Evolutionary conservation across 2,888 invertebrate genomes (phyloP), one percentile per base, ranked within the genome.

Genomic region (Cataglyphis cursor): DNA sequence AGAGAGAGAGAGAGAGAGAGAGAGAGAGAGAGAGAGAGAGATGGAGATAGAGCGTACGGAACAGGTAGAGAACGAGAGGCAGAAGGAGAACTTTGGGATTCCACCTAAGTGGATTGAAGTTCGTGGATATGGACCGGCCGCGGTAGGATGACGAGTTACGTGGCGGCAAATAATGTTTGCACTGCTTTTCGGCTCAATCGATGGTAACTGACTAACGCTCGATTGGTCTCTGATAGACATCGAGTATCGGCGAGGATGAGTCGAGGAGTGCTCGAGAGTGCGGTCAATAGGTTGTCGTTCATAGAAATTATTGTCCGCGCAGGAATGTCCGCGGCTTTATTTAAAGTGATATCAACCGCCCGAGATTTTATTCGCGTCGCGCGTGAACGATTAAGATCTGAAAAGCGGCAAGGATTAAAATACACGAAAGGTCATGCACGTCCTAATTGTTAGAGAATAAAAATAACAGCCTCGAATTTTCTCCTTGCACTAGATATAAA

Each of bases 31-130:
- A 65, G 66, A 73, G 64, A 78, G 9, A 21, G 64, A 73, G 64
- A 78, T 9, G 28, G 70, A 82, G 54, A 78, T n/a, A 21, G 44
- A 66, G 72, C 31, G 18, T 28, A 15, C 21, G 21, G 41, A 41
- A 31, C 31, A 57, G 64, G 51, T 24, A 48, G 51, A 54, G 62
- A 24, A n/a, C 38, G 64, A 38, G 72, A 73, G 84, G 86, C 82
- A 76, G 81, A 81, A 78, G 86, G 88, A 90, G 90, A 93, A 93
- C 91, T 93, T 92, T 90, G 87, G 91, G 92, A 92, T 92, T 90
- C 92, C 88, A 89, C 87, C 90, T 92, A 93, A 94, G 92, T 92
- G 92, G 92, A 93, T 93, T 93, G 91, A 91, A 94, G 93, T 93
- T 93, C 85, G 86, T 86, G 90, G 90, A 90, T 89, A 90, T 87